Percentiles rank a stretch among this genome's conserved stretches.
Evolutionary conservation across 2,888 invertebrate genomes (phyloP).

Genomic region (Melieria crassipennis): DNA sequence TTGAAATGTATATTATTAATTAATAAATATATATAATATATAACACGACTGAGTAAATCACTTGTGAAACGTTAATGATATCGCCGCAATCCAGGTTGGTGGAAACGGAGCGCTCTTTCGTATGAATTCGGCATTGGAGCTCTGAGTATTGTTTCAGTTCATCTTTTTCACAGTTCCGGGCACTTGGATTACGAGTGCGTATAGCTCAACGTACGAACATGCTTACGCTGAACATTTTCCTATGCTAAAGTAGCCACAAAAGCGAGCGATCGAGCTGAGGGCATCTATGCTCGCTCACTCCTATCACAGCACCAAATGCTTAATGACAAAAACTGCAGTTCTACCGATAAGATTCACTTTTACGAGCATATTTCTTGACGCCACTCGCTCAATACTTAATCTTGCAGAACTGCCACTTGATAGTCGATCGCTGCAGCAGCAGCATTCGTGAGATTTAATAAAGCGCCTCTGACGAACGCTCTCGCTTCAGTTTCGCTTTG

Average conservation of each 20-base stretch:
- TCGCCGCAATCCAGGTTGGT: not conserved
- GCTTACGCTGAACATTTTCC: too few species aligned
- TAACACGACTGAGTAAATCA: constrained; percentile 62
- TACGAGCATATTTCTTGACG: too few species aligned
- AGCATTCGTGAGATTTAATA: not conserved
- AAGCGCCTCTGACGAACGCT: too few species aligned
- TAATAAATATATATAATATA: constrained; percentile 41
- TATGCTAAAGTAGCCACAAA: too few species aligned
- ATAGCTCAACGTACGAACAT: not conserved
- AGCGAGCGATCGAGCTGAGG: too few species aligned
- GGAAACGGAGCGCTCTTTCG: not conserved
- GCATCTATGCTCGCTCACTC: not conserved
- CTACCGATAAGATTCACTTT: constrained; percentile 31
- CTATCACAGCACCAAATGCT: not conserved
- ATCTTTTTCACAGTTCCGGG: not conserved
- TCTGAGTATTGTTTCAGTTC: not conserved
- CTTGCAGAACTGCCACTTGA: constrained; percentile 43
- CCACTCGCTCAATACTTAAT: constrained; percentile 41
- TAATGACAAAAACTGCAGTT: constrained; percentile 16
- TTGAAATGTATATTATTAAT: constrained; percentile 43
- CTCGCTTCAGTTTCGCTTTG: too few species aligned
- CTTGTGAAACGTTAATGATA: constrained; percentile 58
- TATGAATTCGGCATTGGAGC: too few species aligned
- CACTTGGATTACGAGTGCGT: not conserved
- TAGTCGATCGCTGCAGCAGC: constrained; percentile 1